These are phyloP conservation scores for Alexandromys fortis DNA, from an alignment of 2,113 vertebrate species.

Conservation along the genomic window DNA sequence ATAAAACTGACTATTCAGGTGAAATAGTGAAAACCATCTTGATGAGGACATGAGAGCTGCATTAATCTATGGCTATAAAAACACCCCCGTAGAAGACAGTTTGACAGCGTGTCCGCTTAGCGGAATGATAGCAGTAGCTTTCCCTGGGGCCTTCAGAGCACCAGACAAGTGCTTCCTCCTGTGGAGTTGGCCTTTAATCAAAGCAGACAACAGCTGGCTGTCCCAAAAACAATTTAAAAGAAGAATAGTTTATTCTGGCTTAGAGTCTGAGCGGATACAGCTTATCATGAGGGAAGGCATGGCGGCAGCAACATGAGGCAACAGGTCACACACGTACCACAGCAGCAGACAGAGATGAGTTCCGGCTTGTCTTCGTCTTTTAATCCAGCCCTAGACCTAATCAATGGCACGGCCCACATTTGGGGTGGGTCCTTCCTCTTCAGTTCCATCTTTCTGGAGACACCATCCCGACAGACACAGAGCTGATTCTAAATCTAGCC, in stretches of 20 bases:
- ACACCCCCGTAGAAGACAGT: background rate
- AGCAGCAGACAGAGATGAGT: background rate
- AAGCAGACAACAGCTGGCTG: background rate
- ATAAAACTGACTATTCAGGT: background rate
- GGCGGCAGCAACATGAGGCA: background rate
- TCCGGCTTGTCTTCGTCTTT: background rate
- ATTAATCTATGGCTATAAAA: background rate
- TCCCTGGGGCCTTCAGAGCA: background rate
- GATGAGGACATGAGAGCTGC: background rate
- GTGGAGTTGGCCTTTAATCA: background rate
- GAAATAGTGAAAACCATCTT: background rate
- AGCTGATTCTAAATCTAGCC: background rate
- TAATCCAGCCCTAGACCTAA: background rate
- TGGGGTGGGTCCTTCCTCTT: background rate
- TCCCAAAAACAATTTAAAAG: background rate
- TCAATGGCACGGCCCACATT: background rate
- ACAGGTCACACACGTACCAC: background rate
- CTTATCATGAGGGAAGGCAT: too few species aligned
- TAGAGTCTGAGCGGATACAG: background rate
- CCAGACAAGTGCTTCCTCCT: background rate
- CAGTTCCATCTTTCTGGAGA: background rate
- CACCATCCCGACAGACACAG: background rate
- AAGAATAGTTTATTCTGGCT: background rate
- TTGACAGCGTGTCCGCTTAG: background rate
- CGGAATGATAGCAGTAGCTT: background rate